A percentile compares a stretch with the other conserved stretches of the same genome.
Evolutionary conservation across 2,113 vertebrate species (phyloP).

Genomic region (Coptodon rendalli): DNA sequence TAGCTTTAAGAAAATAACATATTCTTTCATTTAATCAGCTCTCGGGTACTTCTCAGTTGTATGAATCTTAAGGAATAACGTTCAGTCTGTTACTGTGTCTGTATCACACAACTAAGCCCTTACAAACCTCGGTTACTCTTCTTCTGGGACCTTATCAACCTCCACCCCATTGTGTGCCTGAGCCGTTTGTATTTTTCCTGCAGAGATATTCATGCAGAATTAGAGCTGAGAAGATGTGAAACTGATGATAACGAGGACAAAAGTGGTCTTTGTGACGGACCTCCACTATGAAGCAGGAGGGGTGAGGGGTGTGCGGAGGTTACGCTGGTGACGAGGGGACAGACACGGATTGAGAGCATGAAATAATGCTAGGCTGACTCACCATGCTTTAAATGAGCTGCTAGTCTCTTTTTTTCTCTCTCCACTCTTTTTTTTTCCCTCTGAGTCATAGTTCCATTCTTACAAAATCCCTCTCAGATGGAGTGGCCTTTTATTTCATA

Average conservation of each 20-base stretch:
- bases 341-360: conserved; percentile 36
- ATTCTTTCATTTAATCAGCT: neutral
- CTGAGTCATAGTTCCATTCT: conserved; percentile 53
- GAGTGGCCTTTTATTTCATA: conserved; percentile 54
- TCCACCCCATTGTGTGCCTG: neutral
- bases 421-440: neutral
- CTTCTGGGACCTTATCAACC: conserved; percentile 45
- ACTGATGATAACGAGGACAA: conserved; percentile 54
- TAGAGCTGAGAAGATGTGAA: conserved; percentile 51
- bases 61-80: conserved; percentile 24
- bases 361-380: conserved; percentile 51
- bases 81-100: conserved; percentile 14
- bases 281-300: conserved; percentile 18
- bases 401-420: conserved; percentile 19
- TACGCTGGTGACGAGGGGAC: conserved; percentile 42
- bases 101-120: neutral
- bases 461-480: conserved; percentile 42
- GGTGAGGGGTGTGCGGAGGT: neutral
- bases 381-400: conserved; percentile 34
- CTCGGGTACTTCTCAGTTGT: neutral
- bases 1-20: neutral
- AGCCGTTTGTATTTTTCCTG: conserved; percentile 48
- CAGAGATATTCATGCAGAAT: conserved; percentile 42
- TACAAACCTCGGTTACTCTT: conserved; percentile 29
- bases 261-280: conserved; percentile 62